These are phyloP conservation scores for Trachymyrmex cornetzi DNA, from an alignment of 1,140 invertebrate genomes.

Conservation along the genomic window DNA sequence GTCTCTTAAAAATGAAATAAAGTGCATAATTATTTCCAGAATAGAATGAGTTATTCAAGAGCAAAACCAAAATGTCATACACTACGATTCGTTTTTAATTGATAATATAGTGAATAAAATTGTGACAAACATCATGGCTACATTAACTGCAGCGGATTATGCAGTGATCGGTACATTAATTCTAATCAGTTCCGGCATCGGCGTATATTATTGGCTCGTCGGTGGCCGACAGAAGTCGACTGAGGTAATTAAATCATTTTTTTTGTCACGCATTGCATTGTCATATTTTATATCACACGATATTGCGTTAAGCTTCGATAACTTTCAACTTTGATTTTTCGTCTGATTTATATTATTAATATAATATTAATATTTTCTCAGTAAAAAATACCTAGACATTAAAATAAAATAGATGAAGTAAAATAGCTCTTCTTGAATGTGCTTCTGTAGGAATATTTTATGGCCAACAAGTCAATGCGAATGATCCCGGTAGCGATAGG, in stretches of 20 bases:
- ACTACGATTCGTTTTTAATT: background rate
- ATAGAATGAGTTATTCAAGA: background rate
- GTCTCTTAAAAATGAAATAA: background rate
- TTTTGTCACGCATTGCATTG: background rate
- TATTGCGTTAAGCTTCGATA: background rate
- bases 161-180: conserved; percentile 88
- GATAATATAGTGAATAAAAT: background rate
- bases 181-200: conserved; percentile 89
- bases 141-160: conserved; percentile 87
- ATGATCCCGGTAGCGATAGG: conserved; percentile 94
- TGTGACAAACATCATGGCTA: conserved; percentile 67
- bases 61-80: background rate
- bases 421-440: background rate
- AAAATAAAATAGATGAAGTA: background rate
- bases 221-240: conserved; percentile 94
- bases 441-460: conserved; percentile 91
- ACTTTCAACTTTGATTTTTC: background rate
- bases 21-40: background rate
- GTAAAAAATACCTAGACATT: background rate
- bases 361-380: background rate
- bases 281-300: background rate
- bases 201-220: conserved; percentile 93
- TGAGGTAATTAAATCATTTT: conserved; percentile 87
- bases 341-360: background rate
- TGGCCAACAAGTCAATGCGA: conserved; percentile 93